phyloP scores from a whole-genome alignment of 1,140 invertebrate genomes.

The Aphaenogaster floridana region DNA sequence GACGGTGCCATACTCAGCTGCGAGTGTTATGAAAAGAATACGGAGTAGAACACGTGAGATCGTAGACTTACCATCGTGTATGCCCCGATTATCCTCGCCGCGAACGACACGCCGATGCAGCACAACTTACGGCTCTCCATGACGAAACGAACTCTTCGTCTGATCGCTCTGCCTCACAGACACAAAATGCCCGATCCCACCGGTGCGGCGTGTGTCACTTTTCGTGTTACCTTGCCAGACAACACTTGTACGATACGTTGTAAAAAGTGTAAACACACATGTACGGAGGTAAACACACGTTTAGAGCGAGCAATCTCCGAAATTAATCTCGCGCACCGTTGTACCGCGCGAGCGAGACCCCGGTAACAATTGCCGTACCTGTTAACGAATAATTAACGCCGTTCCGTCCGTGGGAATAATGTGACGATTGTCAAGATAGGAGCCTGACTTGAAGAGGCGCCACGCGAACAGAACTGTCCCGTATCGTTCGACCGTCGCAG shows the following conservation, averaged over 20 bases:
- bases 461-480: background rate
- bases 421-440: background rate
- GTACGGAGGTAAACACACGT: constrained; percentile 51
- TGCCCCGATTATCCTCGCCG: constrained; percentile 83
- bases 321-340: background rate
- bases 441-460: background rate
- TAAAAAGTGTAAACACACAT: constrained; percentile 74
- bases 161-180: constrained; percentile 39
- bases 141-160: constrained; percentile 28
- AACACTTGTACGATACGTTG: constrained; percentile 21
- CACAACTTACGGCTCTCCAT: constrained; percentile 72
- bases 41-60: background rate
- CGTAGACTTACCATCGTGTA: constrained; percentile 83
- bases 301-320: constrained; percentile 11
- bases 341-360: background rate
- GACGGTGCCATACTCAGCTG: background rate
- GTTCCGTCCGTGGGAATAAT: background rate
- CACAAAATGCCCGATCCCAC: constrained; percentile 48
- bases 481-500: background rate
- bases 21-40: background rate
- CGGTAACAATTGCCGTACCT: constrained; percentile 2
- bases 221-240: constrained; percentile 49
- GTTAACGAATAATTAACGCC: constrained; percentile 12
- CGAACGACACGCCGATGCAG: constrained; percentile 80
- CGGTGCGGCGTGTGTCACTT: constrained; percentile 11